Conservation (phyloP, 2,888 invertebrate genomes). For the Coenonympha arcania region DNA sequence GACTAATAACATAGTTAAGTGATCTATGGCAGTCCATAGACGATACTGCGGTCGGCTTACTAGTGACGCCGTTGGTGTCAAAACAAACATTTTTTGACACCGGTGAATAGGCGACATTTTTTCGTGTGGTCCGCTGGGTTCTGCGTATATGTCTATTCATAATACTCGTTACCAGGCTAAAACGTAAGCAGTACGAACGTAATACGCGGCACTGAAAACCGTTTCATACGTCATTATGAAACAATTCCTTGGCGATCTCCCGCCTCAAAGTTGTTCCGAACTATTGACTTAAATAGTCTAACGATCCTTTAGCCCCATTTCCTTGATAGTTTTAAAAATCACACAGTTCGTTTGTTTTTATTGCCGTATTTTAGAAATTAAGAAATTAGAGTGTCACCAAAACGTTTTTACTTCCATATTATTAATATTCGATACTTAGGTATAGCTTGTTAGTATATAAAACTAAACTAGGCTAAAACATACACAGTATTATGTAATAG, state of each 20-base stretch:
- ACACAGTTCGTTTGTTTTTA: slow-evolving; percentile 35
- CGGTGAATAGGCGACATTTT: too few species aligned
- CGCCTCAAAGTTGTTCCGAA: slow-evolving; percentile 28
- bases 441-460: neutral
- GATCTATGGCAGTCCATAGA: too few species aligned
- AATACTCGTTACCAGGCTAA: neutral
- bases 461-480: neutral
- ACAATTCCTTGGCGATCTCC: slow-evolving; percentile 40
- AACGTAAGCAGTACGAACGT: neutral
- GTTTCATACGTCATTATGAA: slow-evolving; percentile 21
- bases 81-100: too few species aligned
- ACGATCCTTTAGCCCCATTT: slow-evolving; percentile 32
- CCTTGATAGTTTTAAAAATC: slow-evolving; percentile 38
- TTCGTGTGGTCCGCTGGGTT: too few species aligned
- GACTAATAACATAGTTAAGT: too few species aligned
- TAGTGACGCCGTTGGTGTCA: too few species aligned
- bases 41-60: too few species aligned
- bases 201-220: slow-evolving; percentile 14
- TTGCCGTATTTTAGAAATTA: too few species aligned
- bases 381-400: too few species aligned
- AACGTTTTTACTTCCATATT: too few species aligned
- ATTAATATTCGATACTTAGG: too few species aligned
- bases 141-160: too few species aligned
- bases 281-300: slow-evolving; percentile 37
- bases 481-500: neutral